Evolutionary conservation across 2,797 vertebrate species (phyloP).

Genomic region (Centroberyx gerrardi): DNA sequence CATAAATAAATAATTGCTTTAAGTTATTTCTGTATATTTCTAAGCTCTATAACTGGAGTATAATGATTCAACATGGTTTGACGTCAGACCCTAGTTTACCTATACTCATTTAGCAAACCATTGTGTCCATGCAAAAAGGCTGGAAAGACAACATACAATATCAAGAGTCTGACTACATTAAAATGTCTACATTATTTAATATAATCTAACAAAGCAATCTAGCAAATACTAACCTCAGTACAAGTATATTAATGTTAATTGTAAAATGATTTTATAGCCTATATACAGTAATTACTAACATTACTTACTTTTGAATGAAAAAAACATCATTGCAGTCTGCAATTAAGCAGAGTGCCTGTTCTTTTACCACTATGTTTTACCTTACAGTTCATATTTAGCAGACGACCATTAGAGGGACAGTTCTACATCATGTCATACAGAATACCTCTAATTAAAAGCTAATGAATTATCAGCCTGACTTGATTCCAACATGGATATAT

Average conservation of each 20-base stretch:
- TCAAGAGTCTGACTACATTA: neutral
- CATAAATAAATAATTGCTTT: neutral
- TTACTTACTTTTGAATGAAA: neutral
- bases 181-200: neutral
- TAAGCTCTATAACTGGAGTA: neutral
- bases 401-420: neutral
- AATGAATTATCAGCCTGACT: constrained; percentile 13
- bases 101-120: neutral
- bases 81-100: neutral
- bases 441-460: no score
- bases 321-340: constrained; percentile 40
- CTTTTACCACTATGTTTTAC: neutral
- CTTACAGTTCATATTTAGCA: neutral
- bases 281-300: no score
- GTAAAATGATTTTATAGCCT: no score
- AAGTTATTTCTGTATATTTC: neutral
- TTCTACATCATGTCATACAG: no score
- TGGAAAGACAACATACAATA: neutral
- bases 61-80: neutral
- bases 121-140: neutral
- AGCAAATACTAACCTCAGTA: no score
- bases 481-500: constrained; percentile 1
- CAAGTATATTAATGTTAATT: no score
- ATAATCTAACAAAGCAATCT: neutral
- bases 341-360: constrained; percentile 29